Conservation (phyloP, 2,113 vertebrate genomes). For the Conger conger region DNA sequence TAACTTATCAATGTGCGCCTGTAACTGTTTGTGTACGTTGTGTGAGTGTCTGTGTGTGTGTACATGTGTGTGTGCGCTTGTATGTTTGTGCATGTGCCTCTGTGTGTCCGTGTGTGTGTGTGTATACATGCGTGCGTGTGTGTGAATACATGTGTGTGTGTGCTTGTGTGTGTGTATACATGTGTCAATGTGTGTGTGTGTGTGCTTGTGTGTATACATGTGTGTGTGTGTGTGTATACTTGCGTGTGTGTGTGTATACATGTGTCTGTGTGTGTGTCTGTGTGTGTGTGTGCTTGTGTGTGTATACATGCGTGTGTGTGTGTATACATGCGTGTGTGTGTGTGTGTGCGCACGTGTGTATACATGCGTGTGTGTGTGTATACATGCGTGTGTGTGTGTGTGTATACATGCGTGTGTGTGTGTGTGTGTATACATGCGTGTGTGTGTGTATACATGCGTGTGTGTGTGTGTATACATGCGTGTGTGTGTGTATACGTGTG, state of each 20-base stretch:
- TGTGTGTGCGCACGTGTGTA: too few species aligned
- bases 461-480: neutral
- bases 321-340: neutral
- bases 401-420: neutral
- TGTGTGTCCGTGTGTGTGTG: neutral
- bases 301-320: neutral
- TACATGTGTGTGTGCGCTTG: neutral
- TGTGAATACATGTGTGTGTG: neutral
- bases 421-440: neutral
- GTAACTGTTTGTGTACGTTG: neutral
- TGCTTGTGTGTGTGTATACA: neutral
- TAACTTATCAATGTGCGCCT: neutral
- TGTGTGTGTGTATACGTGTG: neutral
- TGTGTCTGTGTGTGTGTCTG: neutral
- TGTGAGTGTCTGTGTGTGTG: neutral
- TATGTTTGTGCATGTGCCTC: neutral
- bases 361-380: neutral
- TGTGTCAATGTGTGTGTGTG: neutral
- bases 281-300: neutral
- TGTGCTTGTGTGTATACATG: too few species aligned
- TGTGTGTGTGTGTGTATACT: neutral
- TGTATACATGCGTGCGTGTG: conserved; percentile 14
- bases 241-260: neutral
- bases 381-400: neutral
- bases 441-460: conserved; percentile 17